Percentiles rank a stretch among this genome's conserved stretches.
These are phyloP conservation scores for Bubo blakistoni DNA, from an alignment of 2,113 vertebrate genomes.

Conservation along the genomic window DNA sequence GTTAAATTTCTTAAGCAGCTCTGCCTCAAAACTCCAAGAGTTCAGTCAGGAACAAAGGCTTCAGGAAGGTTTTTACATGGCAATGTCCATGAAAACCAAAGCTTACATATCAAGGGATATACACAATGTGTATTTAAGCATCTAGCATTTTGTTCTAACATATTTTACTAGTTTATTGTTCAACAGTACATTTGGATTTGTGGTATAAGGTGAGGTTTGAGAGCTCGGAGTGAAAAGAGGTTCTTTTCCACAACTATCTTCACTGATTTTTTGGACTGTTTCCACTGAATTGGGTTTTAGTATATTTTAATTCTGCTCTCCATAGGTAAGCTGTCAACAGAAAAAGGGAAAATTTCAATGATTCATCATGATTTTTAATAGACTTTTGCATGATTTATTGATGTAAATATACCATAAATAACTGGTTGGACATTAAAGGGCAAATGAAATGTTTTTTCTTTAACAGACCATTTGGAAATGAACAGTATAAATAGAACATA, in stretches of 20 bases:
- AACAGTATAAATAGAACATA: constrained; percentile 65
- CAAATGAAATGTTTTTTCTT: constrained; percentile 64
- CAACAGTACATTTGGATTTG: background rate
- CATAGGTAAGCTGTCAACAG: background rate
- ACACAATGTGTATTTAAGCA: background rate
- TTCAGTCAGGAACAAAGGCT: background rate
- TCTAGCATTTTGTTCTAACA: background rate
- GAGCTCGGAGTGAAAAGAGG: background rate
- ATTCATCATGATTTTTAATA: background rate
- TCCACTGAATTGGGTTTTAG: background rate
- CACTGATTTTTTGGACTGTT: background rate
- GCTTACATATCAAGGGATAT: background rate
- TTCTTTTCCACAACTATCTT: background rate
- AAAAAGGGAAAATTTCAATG: background rate
- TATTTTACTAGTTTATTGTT: background rate
- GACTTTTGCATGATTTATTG: constrained; percentile 74
- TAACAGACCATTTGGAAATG: constrained; percentile 61
- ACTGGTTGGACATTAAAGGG: constrained; percentile 58
- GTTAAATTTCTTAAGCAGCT: background rate
- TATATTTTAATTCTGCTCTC: background rate
- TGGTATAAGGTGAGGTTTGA: background rate
- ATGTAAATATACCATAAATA: constrained; percentile 74
- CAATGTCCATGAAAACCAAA: background rate
- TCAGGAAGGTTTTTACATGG: background rate
- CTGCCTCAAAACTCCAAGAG: background rate